Base-by-base conservation (phyloP, 1,140 invertebrate genomes). In the Papilio glaucus region DNA sequence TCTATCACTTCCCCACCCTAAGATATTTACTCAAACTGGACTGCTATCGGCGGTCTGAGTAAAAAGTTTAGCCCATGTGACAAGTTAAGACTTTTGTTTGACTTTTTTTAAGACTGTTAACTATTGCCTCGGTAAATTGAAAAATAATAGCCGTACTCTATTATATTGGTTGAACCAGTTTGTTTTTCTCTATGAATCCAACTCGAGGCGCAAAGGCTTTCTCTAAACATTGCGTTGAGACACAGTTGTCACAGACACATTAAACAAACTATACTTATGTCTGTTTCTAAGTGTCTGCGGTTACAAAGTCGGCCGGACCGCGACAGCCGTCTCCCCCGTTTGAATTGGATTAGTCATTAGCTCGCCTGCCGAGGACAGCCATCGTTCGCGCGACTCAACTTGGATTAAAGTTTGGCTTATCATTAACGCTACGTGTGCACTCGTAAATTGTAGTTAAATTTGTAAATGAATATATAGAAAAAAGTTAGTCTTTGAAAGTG, bases 221-320 rank as follows among this genome's bases (percentile, higher is more conserved):
- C 15, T 45, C n/a, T 8, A 57, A 9, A 33, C 29, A 33, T 33
- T 33, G 6, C 3, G 45, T 49, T 39, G 39, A 13, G 6, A 6
- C 21, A 57, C 21, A 57, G 21, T 57, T 57, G 49, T 26, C 12
- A 3, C 18, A 12, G 21, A 57, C 49, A 57, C 10, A 13, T 57
- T 45, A 24, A 57, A 53, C 45, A 53, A 53, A 57, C 49, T 57
- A 21, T 24, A 49, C 7, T 49, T 49, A 49, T n/a, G 42, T 9
- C 49, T 57, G 29, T 57, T 10, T 57, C 21, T 24, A 24, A 57
- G 24, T 26, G 21, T 57, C 0, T 57, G 49, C 49, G 18, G 49
- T 12, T 57, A 12, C 9, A 6, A 57, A 57, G 18, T 57, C 10
- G 24, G 9, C 18, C 21, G 49, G 49, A 24, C 49, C 3, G n/a